Conservation (phyloP, 2,113 vertebrate genomes). For the Ptychochromis oligacanthus region DNA sequence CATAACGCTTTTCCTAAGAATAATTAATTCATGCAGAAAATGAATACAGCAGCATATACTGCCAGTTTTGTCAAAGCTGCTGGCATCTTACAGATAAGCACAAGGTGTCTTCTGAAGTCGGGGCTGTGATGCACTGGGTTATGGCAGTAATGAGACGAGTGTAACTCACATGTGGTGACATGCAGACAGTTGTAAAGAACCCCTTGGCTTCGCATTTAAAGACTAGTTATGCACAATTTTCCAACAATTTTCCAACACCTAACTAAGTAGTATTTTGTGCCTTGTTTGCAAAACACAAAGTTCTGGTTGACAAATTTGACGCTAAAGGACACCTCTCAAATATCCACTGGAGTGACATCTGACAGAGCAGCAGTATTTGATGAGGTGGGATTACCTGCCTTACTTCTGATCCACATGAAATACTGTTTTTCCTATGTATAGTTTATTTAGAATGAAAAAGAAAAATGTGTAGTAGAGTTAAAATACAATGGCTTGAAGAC, state of each 20-base stretch:
- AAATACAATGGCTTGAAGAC: neutral
- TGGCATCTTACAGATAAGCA: neutral
- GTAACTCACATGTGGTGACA: neutral
- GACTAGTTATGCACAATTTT: neutral
- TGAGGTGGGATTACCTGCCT: too few relatives aligned
- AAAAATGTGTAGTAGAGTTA: neutral
- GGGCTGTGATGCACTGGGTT: neutral
- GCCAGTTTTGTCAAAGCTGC: neutral
- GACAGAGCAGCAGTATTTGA: neutral
- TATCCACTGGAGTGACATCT: neutral
- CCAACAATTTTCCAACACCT: neutral
- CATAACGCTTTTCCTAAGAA: neutral
- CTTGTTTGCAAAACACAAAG: too few relatives aligned
- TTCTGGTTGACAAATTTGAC: too few relatives aligned
- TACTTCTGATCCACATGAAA: neutral
- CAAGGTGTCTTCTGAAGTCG: accelerated
- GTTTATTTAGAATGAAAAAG: neutral
- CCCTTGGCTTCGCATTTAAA: accelerated
- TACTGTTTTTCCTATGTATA: neutral
- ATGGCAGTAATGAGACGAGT: neutral
- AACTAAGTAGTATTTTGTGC: neutral
- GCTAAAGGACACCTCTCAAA: neutral
- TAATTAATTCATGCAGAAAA: neutral
- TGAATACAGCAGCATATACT: neutral
- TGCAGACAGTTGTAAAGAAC: neutral